These are phyloP conservation scores for Mechanitis mazaeus DNA, from an alignment of 2,888 invertebrate genomes.

Conservation along the genomic window DNA sequence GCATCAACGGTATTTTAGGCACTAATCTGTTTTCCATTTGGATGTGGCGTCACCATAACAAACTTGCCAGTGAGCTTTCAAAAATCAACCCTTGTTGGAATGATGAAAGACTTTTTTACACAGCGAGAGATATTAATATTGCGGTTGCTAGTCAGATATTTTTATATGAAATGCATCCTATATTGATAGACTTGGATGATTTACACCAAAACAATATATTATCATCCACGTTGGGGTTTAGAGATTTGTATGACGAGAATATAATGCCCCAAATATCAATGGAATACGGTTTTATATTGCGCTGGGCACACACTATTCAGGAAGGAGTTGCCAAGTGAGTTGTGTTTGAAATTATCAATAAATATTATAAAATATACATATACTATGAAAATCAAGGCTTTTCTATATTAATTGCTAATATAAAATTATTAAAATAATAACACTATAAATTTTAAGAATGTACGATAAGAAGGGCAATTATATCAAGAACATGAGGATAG, in stretches of 20 bases:
- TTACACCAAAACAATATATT: slow-evolving; percentile 35
- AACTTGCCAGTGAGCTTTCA: slow-evolving; percentile 35
- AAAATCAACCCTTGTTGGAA: slow-evolving; percentile 43
- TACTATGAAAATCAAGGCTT: too few relatives aligned
- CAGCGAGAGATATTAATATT: slow-evolving; percentile 44
- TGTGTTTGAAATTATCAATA: neutral
- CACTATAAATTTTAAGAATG: slow-evolving; percentile 29
- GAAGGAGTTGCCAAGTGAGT: slow-evolving; percentile 37
- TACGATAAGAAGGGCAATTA: slow-evolving; percentile 37
- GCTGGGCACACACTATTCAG: slow-evolving; percentile 43
- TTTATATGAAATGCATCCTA: slow-evolving; percentile 38
- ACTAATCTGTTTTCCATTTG: slow-evolving; percentile 37
- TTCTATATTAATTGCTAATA: too few relatives aligned
- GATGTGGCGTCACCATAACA: slow-evolving; percentile 44
- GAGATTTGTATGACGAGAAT: slow-evolving; percentile 37
- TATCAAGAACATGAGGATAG: slow-evolving; percentile 34
- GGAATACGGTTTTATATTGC: slow-evolving; percentile 37
- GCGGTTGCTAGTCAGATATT: slow-evolving; percentile 38
- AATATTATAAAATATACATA: too few relatives aligned
- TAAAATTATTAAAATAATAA: too few relatives aligned
- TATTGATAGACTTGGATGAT: slow-evolving; percentile 36
- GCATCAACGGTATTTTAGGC: slow-evolving; percentile 31
- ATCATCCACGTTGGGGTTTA: slow-evolving; percentile 30
- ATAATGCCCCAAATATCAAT: slow-evolving; percentile 36
- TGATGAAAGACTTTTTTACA: slow-evolving; percentile 40